These are phyloP conservation scores for Cnemophilus loriae DNA, from an alignment of 2,113 vertebrate genomes.

Conservation along the genomic window DNA sequence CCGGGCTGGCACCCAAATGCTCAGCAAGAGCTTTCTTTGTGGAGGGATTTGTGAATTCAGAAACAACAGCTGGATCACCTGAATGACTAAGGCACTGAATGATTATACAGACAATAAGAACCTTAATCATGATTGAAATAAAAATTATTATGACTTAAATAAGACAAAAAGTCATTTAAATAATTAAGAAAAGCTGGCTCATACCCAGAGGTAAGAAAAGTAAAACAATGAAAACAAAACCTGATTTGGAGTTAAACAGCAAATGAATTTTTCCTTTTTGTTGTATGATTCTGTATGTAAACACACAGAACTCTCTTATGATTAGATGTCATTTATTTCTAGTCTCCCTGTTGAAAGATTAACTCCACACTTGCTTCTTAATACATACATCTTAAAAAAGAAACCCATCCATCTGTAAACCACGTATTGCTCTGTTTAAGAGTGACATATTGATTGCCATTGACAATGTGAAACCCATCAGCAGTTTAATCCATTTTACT, in stretches of 20 bases:
- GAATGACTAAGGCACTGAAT: not conserved
- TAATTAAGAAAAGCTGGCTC: slow-evolving; percentile 12
- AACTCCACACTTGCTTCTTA: slow-evolving; percentile 17
- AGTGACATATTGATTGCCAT: slow-evolving; percentile 14
- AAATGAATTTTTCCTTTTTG: slow-evolving; percentile 21
- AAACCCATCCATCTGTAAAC: slow-evolving; percentile 5
- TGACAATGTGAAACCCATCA: slow-evolving; percentile 12
- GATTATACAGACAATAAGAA: not conserved
- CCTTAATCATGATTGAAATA: slow-evolving; percentile 9
- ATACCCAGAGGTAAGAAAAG: not conserved
- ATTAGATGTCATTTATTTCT: slow-evolving; percentile 47
- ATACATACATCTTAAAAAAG: slow-evolving; percentile 15
- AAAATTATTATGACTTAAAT: slow-evolving; percentile 23
- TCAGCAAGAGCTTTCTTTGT: not conserved
- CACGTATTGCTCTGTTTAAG: not conserved
- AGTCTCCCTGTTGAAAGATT: slow-evolving; percentile 29
- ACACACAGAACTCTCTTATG: slow-evolving; percentile 6
- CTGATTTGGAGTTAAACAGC: not conserved
- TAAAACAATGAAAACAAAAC: slow-evolving; percentile 21
- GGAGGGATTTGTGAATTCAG: not conserved
- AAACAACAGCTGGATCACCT: not conserved
- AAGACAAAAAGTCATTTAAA: slow-evolving; percentile 34
- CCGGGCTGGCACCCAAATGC: not conserved
- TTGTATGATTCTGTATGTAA: slow-evolving; percentile 25
- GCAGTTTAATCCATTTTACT: slow-evolving; percentile 24